Conservation (phyloP, 30 jellyfish, hydroid and myxozoan genomes). For the Chrysaora quinquecirrha region DNA sequence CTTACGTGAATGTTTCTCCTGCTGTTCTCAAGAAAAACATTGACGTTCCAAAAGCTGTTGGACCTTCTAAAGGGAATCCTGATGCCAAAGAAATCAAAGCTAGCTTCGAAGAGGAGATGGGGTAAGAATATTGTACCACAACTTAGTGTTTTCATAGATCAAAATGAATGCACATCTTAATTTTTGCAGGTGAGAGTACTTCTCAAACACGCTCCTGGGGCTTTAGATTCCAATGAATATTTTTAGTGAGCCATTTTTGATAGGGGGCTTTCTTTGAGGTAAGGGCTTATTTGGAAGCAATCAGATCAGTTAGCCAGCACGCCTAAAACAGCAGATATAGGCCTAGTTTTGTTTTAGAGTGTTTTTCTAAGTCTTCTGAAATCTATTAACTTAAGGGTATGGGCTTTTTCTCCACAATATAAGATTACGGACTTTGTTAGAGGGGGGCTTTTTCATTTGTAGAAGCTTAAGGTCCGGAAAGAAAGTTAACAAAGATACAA, state of each 20-base stretch:
- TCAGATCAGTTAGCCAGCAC: neutral
- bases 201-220: slow-evolving; percentile 1
- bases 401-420: neutral
- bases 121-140: neutral
- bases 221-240: neutral
- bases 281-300: neutral
- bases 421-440: neutral
- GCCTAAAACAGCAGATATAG: neutral
- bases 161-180: neutral
- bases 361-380: neutral
- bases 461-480: neutral
- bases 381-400: neutral
- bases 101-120: neutral
- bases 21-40: neutral
- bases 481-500: neutral
- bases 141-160: neutral
- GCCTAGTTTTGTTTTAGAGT: neutral
- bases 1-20: neutral
- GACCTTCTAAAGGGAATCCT: neutral
- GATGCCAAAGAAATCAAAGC: neutral
- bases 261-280: neutral
- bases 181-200: neutral
- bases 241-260: slow-evolving; percentile 1
- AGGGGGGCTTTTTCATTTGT: neutral
- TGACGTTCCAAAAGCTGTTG: neutral